Evolutionary conservation across 2,888 invertebrate species (phyloP), one percentile per base, ranked within the genome.

Genomic region (Carabus problematicus): DNA sequence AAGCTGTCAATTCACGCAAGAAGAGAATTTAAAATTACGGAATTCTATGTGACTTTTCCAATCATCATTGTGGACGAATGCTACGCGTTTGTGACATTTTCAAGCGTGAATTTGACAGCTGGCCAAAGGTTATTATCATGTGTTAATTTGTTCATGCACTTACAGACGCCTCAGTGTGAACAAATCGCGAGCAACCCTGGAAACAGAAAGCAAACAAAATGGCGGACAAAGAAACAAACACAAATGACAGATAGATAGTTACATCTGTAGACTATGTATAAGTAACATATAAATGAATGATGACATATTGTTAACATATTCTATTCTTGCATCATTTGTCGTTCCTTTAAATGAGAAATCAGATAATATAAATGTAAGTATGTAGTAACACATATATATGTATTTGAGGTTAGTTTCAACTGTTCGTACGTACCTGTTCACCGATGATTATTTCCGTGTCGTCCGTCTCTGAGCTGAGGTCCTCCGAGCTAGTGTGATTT

Each of bases 371-470:
- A 3, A 45, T 45, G 45, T 45, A 11, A 3, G 14, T 45, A 45
- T 45, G 14, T 45, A 45, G 42, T 42, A 42, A 42, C 3, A 45
- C 6, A 29, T 29, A 29, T 29, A 29, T 29, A 29, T 29, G 2
- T 3, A 1, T 1, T 1, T 45, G 2, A 6, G n/a, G 11, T 45
- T 45, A 12, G n/a, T 45, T 3, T 12, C 7, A 45, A 45, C 2
- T 6, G n/a, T 40, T 3, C 4, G n/a, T 18, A 39, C 74, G 78
- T 75, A 88, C 89, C 82, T 88, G 86, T 73, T 88, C 88, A 3
- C 86, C 86, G 0, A 85, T 82, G 7, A 86, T 78, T 52, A 87
- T 85, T 70, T 85, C 85, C 0, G 85, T 79, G 0, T 81, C 81
- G 55, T 87, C 86, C 0, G 83, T 83, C 72, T 85, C 86, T 0